Evolutionary conservation across 2,888 invertebrate species (phyloP).

Genomic region (Mystacides longicornis): DNA sequence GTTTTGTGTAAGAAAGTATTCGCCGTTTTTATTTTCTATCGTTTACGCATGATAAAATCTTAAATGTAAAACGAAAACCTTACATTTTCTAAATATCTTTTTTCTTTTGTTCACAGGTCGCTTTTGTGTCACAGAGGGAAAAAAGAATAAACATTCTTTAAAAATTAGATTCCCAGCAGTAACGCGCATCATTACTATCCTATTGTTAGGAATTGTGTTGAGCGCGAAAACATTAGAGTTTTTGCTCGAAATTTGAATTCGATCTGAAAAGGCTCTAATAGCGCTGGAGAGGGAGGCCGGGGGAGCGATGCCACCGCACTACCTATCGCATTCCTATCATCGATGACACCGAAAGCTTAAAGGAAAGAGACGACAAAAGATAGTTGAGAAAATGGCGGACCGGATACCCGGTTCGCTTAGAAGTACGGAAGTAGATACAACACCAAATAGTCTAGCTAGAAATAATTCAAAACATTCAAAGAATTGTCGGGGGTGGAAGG

Average conservation of each 20-base stretch:
- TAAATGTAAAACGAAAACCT: not conserved
- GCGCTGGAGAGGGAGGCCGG: constrained; percentile 5
- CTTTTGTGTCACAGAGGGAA: not conserved
- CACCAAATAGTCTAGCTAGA: constrained; percentile 13
- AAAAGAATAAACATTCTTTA: not conserved
- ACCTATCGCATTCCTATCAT: constrained; percentile 1
- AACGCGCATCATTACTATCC: constrained; percentile 11
- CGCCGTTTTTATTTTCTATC: not conserved
- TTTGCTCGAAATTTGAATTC: constrained; percentile 5
- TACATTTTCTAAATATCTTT: not conserved
- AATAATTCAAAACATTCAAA: not conserved
- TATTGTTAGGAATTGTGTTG: constrained; percentile 3
- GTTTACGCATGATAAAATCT: not conserved
- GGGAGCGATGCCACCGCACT: constrained; percentile 12
- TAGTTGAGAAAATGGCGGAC: constrained; percentile 23
- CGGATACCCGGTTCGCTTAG: constrained; percentile 19
- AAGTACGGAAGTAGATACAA: constrained; percentile 18
- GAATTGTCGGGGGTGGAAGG: not conserved
- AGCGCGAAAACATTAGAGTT: constrained; percentile 1
- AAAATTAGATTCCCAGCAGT: not conserved
- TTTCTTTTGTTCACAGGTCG: constrained; percentile 10
- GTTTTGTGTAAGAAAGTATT: not conserved
- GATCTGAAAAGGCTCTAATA: constrained; percentile 8
- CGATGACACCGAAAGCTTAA: constrained; percentile 21
- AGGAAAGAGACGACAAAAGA: constrained; percentile 17